phyloP scores from a whole-genome alignment of 2,888 invertebrate genomes.

The Andrena minutula region DNA sequence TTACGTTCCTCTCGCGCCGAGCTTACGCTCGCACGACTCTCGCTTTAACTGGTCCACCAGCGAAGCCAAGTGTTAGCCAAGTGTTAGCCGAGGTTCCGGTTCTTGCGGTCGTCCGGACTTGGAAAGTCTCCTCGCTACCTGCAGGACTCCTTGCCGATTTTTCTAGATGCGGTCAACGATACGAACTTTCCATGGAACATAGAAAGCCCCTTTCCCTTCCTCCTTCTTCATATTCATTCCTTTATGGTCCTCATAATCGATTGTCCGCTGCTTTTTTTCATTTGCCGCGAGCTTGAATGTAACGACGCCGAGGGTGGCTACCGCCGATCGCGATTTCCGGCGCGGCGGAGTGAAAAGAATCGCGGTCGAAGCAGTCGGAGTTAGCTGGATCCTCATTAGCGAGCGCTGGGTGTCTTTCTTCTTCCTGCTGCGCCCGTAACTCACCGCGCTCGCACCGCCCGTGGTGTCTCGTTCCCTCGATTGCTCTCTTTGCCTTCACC shows the following conservation, averaged over 20 bases:
- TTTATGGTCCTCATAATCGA: neutral
- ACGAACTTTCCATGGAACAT: conserved; percentile 26
- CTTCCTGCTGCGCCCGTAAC: conserved; percentile 60
- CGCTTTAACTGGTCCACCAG: conserved; percentile 58
- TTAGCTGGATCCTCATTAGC: conserved; percentile 62
- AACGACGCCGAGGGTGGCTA: neutral
- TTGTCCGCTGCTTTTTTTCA: neutral
- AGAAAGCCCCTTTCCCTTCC: conserved; percentile 8
- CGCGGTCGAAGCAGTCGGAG: conserved; percentile 29
- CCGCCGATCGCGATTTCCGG: conserved; percentile 27
- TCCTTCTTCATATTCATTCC: neutral
- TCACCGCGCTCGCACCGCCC: conserved; percentile 51
- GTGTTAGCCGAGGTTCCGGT: conserved; percentile 50
- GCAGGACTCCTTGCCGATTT: conserved; percentile 19
- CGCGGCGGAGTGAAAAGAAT: conserved; percentile 35
- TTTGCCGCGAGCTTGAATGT: neutral
- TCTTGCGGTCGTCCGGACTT: conserved; percentile 46
- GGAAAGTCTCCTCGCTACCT: conserved; percentile 37
- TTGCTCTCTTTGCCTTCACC: conserved; percentile 53
- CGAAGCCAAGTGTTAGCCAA: conserved; percentile 23
- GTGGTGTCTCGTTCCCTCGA: conserved; percentile 56
- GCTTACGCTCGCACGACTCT: conserved; percentile 55
- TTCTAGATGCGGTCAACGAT: conserved; percentile 8
- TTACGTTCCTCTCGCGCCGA: conserved; percentile 71
- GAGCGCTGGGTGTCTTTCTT: conserved; percentile 59